Evolutionary conservation across 2,888 invertebrate species (phyloP).

Genomic region (Minunthozetes semirufus): DNA sequence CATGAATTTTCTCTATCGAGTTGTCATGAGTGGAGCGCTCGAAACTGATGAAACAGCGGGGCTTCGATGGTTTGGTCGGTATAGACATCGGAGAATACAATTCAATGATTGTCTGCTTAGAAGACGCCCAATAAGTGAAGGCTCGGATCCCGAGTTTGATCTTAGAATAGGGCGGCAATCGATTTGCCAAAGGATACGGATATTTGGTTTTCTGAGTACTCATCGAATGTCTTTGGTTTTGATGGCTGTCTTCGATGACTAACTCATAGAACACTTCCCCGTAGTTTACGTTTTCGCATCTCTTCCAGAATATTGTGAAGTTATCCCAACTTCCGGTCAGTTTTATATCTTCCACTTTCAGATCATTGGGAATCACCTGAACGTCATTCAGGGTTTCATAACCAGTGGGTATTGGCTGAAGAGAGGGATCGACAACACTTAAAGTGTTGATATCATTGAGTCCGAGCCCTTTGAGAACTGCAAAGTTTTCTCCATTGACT

Average conservation of each 20-base stretch:
- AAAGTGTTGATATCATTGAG: slow-evolving; percentile 62
- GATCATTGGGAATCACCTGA: slow-evolving; percentile 62
- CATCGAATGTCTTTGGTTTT: slow-evolving; percentile 45
- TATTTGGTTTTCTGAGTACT: slow-evolving; percentile 33
- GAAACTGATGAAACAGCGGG: slow-evolving; percentile 65
- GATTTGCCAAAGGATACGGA: slow-evolving; percentile 24
- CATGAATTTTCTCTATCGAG: slow-evolving; percentile 50
- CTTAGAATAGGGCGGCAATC: slow-evolving; percentile 59
- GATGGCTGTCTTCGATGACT: slow-evolving; percentile 47
- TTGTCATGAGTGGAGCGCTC: slow-evolving; percentile 44
- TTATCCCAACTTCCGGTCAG: slow-evolving; percentile 68
- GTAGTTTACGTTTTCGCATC: slow-evolving; percentile 66
- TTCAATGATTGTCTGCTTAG: slow-evolving; percentile 56
- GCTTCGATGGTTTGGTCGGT: slow-evolving; percentile 65
- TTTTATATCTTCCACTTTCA: slow-evolving; percentile 60
- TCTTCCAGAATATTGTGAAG: slow-evolving; percentile 77
- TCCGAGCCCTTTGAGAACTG: slow-evolving; percentile 50
- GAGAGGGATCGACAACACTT: slow-evolving; percentile 63
- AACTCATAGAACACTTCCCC: slow-evolving; percentile 76
- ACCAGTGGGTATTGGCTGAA: slow-evolving; percentile 59
- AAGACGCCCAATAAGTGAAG: slow-evolving; percentile 75
- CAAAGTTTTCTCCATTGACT: slow-evolving; percentile 64
- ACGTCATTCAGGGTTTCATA: slow-evolving; percentile 24
- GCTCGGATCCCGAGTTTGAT: slow-evolving; percentile 69
- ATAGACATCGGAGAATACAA: slow-evolving; percentile 69